phyloP scores from a whole-genome alignment of 2,797 vertebrate genomes.

The Xiphophorus birchmanni region DNA sequence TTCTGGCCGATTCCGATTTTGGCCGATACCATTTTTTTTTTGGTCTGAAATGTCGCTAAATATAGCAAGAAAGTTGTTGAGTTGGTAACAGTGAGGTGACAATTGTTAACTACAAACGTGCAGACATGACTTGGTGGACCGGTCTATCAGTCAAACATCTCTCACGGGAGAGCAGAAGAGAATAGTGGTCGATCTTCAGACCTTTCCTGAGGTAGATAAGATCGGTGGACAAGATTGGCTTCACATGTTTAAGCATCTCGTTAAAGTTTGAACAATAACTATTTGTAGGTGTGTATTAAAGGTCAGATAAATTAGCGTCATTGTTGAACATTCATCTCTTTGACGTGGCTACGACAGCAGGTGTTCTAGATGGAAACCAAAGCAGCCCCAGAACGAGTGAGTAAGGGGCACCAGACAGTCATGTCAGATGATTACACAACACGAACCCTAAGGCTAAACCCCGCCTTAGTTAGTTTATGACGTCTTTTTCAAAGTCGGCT shows the following conservation, averaged over 20 bases:
- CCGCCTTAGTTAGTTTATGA: background rate
- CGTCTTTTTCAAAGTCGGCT: background rate
- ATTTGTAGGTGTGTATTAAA: background rate
- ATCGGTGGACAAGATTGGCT: too few species aligned
- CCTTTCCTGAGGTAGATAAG: too few species aligned
- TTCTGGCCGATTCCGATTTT: too few species aligned
- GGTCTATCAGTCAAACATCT: too few species aligned
- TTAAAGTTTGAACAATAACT: background rate
- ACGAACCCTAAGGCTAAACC: background rate
- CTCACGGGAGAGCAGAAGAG: too few species aligned
- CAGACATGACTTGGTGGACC: too few species aligned
- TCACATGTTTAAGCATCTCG: background rate
- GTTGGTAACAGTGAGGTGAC: too few species aligned
- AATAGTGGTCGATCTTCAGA: too few species aligned
- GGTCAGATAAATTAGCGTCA: background rate
- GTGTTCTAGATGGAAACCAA: background rate
- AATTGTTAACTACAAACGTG: too few species aligned
- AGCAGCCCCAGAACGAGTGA: background rate
- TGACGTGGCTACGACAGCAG: background rate
- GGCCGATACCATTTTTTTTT: too few species aligned
- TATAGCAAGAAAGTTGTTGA: too few species aligned
- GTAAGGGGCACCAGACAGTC: background rate
- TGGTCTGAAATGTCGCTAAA: too few species aligned
- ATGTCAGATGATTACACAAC: background rate
- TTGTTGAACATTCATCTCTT: background rate